Evolutionary conservation across 35 echinoderm and acorn worm genomes (phyloP), one percentile per base, ranked within the genome.

Genomic region (Lytechinus pictus): DNA sequence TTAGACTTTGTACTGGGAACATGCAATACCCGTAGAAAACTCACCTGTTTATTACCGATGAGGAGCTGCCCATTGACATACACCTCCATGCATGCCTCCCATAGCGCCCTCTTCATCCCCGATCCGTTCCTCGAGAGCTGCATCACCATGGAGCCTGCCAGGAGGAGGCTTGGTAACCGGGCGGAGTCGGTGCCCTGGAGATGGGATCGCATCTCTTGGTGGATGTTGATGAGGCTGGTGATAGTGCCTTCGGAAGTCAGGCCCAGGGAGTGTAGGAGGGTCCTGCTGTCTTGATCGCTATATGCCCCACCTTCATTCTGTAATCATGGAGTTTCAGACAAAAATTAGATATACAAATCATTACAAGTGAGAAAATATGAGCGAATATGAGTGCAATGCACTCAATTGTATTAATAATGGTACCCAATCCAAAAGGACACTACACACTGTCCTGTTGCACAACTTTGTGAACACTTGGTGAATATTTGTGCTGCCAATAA

Each of bases 61-160:
- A 96, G 94, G 52, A 97, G 92, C 88, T 99, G 98, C 93, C 98
- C 96, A 16, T 91, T 95, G 56, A 97, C 98, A 96, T 97, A 99
- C 28, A 99, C 97, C 91, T 97, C 95, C 9, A 90, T 95, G 89
- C 98, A 99, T 24, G 97, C 96, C 86, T 97, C 95, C 56, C 54
- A 58, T 27, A 99, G 58, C 14, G 97, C 95, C 11, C 86, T 86
- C 6, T 10, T 71, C 21, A 95, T 54, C 52, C 54, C 86, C 28
- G 54, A 89, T 88, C 98, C 98, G 60, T 95, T 95, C 27, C 94
- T 54, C 28, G 97, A 52, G 8, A 97, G 94, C 58, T 98, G 94
- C 12, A 96, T 90, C 10, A 96, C 97, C 87, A 97, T 95, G 27
- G 96, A 96, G 54, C 96, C 98, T 79, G 98, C 96, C 54, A 96